phyloP scores from a whole-genome alignment of 2,797 vertebrate species.

The Myotis daubentonii region DNA sequence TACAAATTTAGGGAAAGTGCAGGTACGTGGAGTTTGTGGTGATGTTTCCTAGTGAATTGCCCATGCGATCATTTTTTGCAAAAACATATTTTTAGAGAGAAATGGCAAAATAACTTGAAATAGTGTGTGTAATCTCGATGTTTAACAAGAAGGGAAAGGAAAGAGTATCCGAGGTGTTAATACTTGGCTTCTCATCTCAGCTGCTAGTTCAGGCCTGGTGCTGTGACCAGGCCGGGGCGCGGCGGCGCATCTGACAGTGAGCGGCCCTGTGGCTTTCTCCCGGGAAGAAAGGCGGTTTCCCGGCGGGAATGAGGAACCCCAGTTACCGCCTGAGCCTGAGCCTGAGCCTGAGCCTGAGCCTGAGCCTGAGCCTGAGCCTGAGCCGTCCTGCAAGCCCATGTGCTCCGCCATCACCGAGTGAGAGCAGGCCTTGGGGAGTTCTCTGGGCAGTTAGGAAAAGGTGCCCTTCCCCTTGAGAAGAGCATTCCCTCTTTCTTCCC shows the following conservation, averaged over 20 bases:
- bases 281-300: background rate
- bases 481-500: conserved; percentile 1
- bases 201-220: background rate
- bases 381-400: background rate
- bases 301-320: background rate
- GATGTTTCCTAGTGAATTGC: conserved; percentile 51
- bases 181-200: background rate
- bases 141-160: background rate
- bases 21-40: conserved; percentile 59
- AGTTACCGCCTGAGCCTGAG: background rate
- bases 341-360: too few relatives aligned
- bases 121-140: background rate
- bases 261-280: background rate
- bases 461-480: background rate
- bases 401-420: background rate
- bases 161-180: background rate
- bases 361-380: too few relatives aligned
- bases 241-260: background rate
- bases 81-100: conserved; percentile 51
- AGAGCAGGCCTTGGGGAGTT: background rate
- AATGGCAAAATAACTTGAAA: background rate
- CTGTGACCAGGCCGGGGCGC: background rate
- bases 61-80: conserved; percentile 12
- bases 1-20: conserved; percentile 69
- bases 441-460: background rate